Conservation (phyloP, 2,888 invertebrate species). For the Acronicta psi region DNA sequence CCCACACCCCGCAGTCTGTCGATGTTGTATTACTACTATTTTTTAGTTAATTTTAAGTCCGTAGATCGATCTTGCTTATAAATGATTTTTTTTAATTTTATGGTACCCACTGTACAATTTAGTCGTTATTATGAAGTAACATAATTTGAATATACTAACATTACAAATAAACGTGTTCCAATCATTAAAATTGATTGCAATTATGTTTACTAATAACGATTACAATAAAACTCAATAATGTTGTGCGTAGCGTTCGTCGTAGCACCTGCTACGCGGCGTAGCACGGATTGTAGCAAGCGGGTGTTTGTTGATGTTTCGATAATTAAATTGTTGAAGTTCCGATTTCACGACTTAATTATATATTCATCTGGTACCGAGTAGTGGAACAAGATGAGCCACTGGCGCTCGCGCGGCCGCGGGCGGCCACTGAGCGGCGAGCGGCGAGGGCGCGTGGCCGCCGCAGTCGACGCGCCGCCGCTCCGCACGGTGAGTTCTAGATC, state of each 20-base stretch:
- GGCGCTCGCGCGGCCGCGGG: slow-evolving; percentile 39
- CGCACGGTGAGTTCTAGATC: slow-evolving; percentile 89
- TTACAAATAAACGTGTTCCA: background rate
- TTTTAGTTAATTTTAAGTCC: slow-evolving; percentile 19
- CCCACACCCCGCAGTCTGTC: slow-evolving; percentile 22
- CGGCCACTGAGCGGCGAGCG: slow-evolving; percentile 47
- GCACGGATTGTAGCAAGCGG: slow-evolving; percentile 33
- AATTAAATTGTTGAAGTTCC: slow-evolving; percentile 52
- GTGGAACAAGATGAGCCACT: slow-evolving; percentile 70
- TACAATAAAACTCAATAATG: background rate
- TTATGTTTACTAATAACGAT: background rate
- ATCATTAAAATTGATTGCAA: background rate
- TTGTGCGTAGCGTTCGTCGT: slow-evolving; percentile 32
- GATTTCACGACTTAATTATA: slow-evolving; percentile 61
- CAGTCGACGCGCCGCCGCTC: slow-evolving; percentile 63
- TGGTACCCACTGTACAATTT: slow-evolving; percentile 21
- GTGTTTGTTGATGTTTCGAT: slow-evolving; percentile 45
- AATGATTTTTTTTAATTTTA: slow-evolving; percentile 12
- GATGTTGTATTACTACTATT: slow-evolving; percentile 35
- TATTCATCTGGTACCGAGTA: slow-evolving; percentile 74
- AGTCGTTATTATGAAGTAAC: slow-evolving; percentile 22
- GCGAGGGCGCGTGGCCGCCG: slow-evolving; percentile 58
- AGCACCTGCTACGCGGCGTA: slow-evolving; percentile 44
- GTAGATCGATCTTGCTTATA: slow-evolving; percentile 46
- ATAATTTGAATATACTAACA: background rate